phyloP scores from a whole-genome alignment of 2,888 invertebrate species.

The Coremacera marginata region DNA sequence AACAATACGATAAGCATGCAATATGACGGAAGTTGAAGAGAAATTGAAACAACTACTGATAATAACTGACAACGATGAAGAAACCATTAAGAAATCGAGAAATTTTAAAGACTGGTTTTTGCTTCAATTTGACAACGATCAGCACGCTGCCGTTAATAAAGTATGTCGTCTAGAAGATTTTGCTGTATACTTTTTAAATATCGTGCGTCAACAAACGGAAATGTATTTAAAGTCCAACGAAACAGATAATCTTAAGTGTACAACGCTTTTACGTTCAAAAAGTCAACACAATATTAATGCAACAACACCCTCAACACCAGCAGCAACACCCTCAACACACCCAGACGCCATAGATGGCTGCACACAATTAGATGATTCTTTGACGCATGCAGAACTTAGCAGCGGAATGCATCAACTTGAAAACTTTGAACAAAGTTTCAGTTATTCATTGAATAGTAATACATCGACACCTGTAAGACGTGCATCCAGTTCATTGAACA shows the following conservation, averaged over 20 bases:
- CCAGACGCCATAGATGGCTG: neutral
- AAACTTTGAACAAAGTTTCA: conserved; percentile 17
- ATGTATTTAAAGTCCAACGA: conserved; percentile 63
- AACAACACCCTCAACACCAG: neutral
- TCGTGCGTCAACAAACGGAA: conserved; percentile 72
- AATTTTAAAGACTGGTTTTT: conserved; percentile 54
- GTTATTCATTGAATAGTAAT: conserved; percentile 40
- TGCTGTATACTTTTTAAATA: conserved; percentile 73
- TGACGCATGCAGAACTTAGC: neutral
- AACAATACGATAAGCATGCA: neutral
- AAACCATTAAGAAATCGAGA: conserved; percentile 1
- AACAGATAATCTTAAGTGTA: conserved; percentile 55
- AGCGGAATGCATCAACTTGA: conserved; percentile 20
- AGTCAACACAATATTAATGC: conserved; percentile 12
- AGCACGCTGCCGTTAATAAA: neutral
- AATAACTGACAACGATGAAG: conserved; percentile 15
- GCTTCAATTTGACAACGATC: conserved; percentile 46
- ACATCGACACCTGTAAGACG: conserved; percentile 51
- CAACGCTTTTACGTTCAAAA: conserved; percentile 49
- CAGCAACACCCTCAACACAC: conserved; percentile 20
- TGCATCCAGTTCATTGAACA: conserved; percentile 27
- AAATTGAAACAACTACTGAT: conserved; percentile 40
- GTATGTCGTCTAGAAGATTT: conserved; percentile 70
- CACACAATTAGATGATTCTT: neutral
- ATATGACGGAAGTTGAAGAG: conserved; percentile 39